These are phyloP conservation scores for Thymelicus acteon DNA, from an alignment of 2,888 invertebrate genomes.

Conservation along the genomic window DNA sequence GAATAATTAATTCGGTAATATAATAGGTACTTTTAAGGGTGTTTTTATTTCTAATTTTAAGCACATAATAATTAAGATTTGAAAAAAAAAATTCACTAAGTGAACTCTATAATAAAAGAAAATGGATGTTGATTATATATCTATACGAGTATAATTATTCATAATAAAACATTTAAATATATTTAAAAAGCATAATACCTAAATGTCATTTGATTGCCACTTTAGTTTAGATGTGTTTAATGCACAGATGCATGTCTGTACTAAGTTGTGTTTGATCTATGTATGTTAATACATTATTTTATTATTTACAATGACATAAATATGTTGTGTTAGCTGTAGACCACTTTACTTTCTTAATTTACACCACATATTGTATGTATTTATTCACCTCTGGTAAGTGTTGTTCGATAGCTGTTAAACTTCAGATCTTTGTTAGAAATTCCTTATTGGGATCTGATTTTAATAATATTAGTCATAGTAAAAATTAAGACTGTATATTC, in stretches of 20 bases:
- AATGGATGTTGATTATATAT: neutral
- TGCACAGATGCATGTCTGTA: neutral
- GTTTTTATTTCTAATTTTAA: neutral
- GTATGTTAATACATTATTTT: neutral
- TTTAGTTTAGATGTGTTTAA: neutral
- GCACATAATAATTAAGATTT: neutral
- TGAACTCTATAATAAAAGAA: neutral
- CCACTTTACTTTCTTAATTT: neutral
- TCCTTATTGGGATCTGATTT: slow-evolving; percentile 5
- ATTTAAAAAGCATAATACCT: neutral
- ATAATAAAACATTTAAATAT: neutral
- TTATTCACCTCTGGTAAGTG: neutral
- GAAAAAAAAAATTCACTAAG: neutral
- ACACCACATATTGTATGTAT: neutral
- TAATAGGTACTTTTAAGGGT: neutral
- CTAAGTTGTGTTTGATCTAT: neutral
- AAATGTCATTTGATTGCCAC: neutral
- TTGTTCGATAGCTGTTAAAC: slow-evolving; percentile 15
- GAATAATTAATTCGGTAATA: neutral
- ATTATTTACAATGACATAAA: neutral
- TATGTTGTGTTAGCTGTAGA: neutral
- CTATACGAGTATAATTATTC: neutral
- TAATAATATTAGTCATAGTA: slow-evolving; percentile 12
- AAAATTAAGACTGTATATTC: slow-evolving; percentile 31
- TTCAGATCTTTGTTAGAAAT: slow-evolving; percentile 1